Evolutionary conservation across 2,113 vertebrate genomes (phyloP).

Genomic region (Ovis canadensis): DNA sequence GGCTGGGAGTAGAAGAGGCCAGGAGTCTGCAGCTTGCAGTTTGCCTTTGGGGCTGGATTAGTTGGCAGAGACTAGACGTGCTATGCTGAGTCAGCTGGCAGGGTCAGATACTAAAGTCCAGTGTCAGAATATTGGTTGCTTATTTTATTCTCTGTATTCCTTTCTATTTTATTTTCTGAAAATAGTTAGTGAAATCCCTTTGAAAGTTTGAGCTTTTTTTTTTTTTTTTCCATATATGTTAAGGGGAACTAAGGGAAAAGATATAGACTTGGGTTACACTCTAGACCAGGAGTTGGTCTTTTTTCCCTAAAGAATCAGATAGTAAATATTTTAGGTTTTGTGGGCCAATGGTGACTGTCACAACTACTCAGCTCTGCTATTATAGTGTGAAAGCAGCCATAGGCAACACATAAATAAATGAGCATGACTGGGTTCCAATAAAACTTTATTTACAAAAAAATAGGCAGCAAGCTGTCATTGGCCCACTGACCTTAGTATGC

Average conservation of each 20-base stretch:
- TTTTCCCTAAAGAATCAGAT: not conserved
- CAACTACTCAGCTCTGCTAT: not conserved
- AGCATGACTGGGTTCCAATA: not conserved
- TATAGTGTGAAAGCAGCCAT: not conserved
- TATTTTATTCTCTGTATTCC: not conserved
- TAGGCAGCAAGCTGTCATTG: not conserved
- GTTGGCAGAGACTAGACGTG: not conserved
- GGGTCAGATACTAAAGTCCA: not conserved
- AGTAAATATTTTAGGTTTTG: not conserved
- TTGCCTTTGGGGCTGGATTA: not conserved
- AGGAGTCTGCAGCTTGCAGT: not conserved
- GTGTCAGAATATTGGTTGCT: not conserved
- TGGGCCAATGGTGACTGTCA: not conserved
- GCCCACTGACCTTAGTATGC: not conserved
- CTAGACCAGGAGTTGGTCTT: not conserved
- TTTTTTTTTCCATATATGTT: not conserved
- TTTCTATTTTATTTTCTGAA: not conserved
- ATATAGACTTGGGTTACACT: not conserved
- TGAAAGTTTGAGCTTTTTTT: not conserved
- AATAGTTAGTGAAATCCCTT: not conserved
- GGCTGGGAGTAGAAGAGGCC: no score
- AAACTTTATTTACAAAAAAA: not conserved
- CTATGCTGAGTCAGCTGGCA: not conserved
- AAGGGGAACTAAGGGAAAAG: not conserved
- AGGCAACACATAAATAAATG: not conserved